Evolutionary conservation across 2,888 invertebrate species (phyloP), one percentile per base, ranked within the genome.

Genomic region (Rhimphoctona megacephalus): DNA sequence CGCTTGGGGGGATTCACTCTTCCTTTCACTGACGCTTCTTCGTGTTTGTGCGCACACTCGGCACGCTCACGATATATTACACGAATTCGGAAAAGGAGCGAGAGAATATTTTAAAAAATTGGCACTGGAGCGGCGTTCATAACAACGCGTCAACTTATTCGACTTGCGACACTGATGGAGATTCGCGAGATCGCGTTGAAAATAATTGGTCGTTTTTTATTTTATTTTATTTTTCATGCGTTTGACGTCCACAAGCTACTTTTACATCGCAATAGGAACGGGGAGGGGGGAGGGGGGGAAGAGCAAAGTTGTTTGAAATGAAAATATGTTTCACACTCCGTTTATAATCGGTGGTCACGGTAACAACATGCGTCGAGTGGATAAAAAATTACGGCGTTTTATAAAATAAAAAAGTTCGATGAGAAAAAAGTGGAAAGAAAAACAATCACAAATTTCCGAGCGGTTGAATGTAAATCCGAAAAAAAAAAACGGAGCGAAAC

Each of bases 1-100:
- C 52, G 14, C n/a, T 49, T 43, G 73, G 3, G 17, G 17, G 30
- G 17, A 57, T 57, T 82, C 85, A 82, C 85, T 85, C 74, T 82
- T 73, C 73, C 82, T 85, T 82, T 85, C 85, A 85, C 81, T 79
- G 39, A 39, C 66, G 81, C 67, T 36, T 79, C 43, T 33, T 46
- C 61, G 77, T 19, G 30, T 52, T 67, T 19, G 52, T 66, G 78
- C 79, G 69, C 79, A 39, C 69, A 54, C 79, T 39, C 79, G 14
- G 43, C 79, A 30, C 69, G 22, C 69, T 39, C 79, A 14, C 43
- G 57, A 43, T 39, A 61, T 25, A 73, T 64, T 46, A 36, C 43
- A 43, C 22, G 36, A 54, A 36, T 52, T 39, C 6, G 19, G 14
- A 39, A 64, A 61, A 46, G 6, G 54, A 52, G 36, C 49, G 17